Evolutionary conservation across 2,888 invertebrate genomes (phyloP).

Genomic region (Hypena proboscidalis): DNA sequence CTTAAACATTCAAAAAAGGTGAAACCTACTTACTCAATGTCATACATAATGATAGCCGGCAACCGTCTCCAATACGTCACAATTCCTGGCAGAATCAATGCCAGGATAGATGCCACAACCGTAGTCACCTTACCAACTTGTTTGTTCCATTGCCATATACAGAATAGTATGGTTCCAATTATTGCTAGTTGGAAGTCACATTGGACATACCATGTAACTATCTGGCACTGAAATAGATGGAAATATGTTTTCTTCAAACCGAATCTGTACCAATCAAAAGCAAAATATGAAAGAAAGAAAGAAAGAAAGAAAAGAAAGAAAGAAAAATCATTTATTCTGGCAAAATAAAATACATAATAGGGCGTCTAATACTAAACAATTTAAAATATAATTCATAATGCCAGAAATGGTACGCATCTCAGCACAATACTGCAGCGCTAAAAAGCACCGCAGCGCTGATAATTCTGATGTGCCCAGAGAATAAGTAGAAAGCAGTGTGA

Average conservation of each 20-base stretch:
- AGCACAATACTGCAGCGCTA: too few species aligned
- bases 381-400: too few species aligned
- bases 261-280: too few species aligned
- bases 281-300: too few species aligned
- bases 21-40: slow-evolving; percentile 25
- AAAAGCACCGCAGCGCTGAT: too few species aligned
- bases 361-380: too few species aligned
- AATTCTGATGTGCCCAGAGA: too few species aligned
- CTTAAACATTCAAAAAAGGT: background rate
- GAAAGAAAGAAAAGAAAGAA: too few species aligned
- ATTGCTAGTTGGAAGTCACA: slow-evolving; percentile 31
- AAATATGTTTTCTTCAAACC: background rate
- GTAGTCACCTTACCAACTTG: slow-evolving; percentile 20
- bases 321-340: too few species aligned
- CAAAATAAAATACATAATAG: too few species aligned
- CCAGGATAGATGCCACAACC: slow-evolving; percentile 2
- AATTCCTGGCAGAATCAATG: slow-evolving; percentile 19
- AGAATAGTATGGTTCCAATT: slow-evolving; percentile 18
- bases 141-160: slow-evolving; percentile 31
- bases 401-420: too few species aligned
- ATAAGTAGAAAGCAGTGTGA: too few species aligned
- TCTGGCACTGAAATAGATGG: slow-evolving; percentile 19
- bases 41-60: slow-evolving; percentile 20
- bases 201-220: slow-evolving; percentile 31
- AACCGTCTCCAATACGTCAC: slow-evolving; percentile 21